Evolutionary conservation across 1,140 invertebrate genomes (phyloP).

Genomic region (Bursaphelenchus mucronatus): DNA sequence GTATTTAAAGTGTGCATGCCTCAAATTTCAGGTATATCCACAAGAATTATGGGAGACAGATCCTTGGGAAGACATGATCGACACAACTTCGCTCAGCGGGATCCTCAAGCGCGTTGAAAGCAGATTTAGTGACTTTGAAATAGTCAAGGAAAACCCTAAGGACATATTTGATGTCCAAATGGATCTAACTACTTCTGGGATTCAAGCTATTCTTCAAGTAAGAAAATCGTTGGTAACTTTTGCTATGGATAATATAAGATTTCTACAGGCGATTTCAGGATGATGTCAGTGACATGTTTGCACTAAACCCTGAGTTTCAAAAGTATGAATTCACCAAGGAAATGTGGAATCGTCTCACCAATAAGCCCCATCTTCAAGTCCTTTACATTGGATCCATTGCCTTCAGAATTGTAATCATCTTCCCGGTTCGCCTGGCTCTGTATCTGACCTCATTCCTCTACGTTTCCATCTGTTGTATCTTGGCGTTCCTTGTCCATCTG

Average conservation of each 20-base stretch:
- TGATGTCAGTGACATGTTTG: conserved; percentile 12
- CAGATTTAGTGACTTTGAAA: conserved; percentile 13
- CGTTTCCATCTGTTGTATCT: conserved; percentile 34
- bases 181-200: not conserved
- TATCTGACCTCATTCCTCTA: conserved; percentile 36
- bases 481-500: conserved; percentile 24
- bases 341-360: conserved; percentile 12
- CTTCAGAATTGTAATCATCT: conserved; percentile 23
- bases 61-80: not conserved
- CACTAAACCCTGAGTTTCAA: not conserved
- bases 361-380: conserved; percentile 15
- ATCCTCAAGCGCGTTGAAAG: not conserved
- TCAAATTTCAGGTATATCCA: conserved; percentile 1
- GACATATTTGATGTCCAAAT: conserved; percentile 5
- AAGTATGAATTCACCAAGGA: conserved; percentile 13
- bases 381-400: conserved; percentile 12
- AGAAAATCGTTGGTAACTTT: not conserved
- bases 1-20: not conserved
- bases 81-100: conserved; percentile 5
- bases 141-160: conserved; percentile 1
- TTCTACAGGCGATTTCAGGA: conserved; percentile 1
- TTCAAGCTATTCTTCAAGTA: conserved; percentile 15
- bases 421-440: conserved; percentile 28
- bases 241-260: not conserved
- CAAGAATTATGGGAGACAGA: not conserved